Conservation (phyloP, 2,888 invertebrate genomes). For the Serrognathus titanus region DNA sequence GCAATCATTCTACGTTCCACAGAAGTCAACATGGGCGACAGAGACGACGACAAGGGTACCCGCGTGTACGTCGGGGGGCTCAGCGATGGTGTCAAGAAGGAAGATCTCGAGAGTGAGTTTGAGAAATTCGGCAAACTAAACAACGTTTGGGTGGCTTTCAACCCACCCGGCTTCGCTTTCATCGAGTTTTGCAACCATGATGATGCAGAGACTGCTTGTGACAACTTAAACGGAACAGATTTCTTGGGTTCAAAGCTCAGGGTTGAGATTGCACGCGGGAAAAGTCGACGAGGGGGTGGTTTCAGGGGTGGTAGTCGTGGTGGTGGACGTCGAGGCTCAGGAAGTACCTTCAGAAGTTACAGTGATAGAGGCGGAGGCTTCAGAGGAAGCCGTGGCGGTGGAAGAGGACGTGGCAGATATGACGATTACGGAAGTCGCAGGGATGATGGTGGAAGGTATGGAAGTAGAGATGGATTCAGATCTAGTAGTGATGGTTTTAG, state of each 20-base stretch:
- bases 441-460: conserved; percentile 26
- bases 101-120: conserved; percentile 87
- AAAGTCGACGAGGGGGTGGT: conserved; percentile 63
- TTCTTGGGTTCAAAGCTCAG: conserved; percentile 82
- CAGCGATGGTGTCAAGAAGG: conserved; percentile 84
- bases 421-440: conserved; percentile 41
- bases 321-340: conserved; percentile 46
- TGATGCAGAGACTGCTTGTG: conserved; percentile 88
- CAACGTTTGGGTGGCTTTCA: conserved; percentile 91
- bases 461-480: conserved; percentile 23
- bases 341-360: conserved; percentile 47
- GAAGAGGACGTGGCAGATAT: conserved; percentile 30
- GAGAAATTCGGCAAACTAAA: conserved; percentile 89
- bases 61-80: conserved; percentile 89
- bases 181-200: conserved; percentile 86
- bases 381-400: conserved; percentile 48
- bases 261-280: conserved; percentile 83
- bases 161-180: conserved; percentile 92
- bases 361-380: conserved; percentile 44
- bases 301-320: conserved; percentile 58
- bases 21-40: conserved; percentile 25
- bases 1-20: conserved; percentile 46
- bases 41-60: conserved; percentile 55
- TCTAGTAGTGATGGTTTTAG: conserved; percentile 36
- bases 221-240: conserved; percentile 82